Evolutionary conservation across 2,888 invertebrate species (phyloP), one percentile per base, ranked within the genome.

Genomic region (Rhabditoides inermis): DNA sequence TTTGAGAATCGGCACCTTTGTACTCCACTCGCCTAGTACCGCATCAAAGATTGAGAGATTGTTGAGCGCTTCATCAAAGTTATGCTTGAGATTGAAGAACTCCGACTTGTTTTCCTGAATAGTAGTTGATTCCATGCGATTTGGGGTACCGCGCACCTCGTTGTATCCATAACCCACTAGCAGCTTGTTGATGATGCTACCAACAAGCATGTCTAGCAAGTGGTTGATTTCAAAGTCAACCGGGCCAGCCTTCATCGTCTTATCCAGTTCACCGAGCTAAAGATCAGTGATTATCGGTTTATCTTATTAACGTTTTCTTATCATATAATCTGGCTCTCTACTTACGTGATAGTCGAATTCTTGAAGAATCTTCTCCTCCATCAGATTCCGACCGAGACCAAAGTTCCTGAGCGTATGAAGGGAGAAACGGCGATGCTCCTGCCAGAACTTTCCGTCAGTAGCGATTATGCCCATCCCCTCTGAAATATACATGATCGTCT

Each of bases 321-420:
- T n/a, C n/a, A n/a, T n/a, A n/a, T n/a, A n/a, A n/a, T n/a, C n/a
- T n/a, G n/a, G n/a, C n/a, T n/a, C n/a, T n/a, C 3, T n/a, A 55
- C 58, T 56, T 52, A n/a, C n/a, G n/a, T n/a, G n/a, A 18, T 53
- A 47, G n/a, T 55, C 23, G 37, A 48, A 54, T 41, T 62, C 63
- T 10, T 55, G 52, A 54, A 63, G 58, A 27, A 63, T 63, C n/a
- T 47, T 48, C 23, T 53, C 54, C 48, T 63, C 63, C 46, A 63
- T 63, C 15, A 63, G 49, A 49, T 51, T 59, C 27, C 56, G 35
- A 10, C 63, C 61, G 5, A 63, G 23, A 2, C 63, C 63, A 22
- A 63, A 63, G 40, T 63, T 61, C n/a, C 61, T 41, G 40, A 63
- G 28, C 6, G 63, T 63, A 10, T 42, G 50, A 30, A 63, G 41